Conservation (phyloP, 2,888 invertebrate genomes). For the Agapetus fuscipes region DNA sequence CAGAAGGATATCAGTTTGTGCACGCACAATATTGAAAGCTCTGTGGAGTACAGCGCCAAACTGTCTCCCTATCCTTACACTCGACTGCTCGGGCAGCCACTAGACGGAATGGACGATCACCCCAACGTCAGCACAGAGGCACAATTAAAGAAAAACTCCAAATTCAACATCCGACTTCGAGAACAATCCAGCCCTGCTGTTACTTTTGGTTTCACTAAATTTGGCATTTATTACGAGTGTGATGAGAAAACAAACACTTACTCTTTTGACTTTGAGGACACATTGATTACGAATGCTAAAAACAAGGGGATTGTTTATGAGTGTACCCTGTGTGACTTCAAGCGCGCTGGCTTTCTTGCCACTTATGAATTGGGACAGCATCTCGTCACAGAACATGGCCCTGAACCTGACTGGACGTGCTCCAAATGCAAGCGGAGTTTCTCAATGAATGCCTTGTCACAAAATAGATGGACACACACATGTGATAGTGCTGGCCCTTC, state of each 20-base stretch:
- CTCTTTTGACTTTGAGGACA: not conserved
- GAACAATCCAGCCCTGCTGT: not conserved
- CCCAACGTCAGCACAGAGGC: not conserved
- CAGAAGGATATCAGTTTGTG: no score
- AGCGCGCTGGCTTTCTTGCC: not conserved
- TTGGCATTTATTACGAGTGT: not conserved
- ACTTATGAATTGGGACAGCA: slow-evolving; percentile 1
- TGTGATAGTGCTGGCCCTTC: no score
- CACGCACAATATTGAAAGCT: no score
- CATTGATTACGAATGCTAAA: not conserved
- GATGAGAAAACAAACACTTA: not conserved
- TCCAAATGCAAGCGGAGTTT: not conserved
- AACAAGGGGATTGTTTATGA: not conserved
- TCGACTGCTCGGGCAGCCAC: not conserved
- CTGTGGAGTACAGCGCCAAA: no score
- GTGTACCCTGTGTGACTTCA: not conserved
- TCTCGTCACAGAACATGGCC: not conserved
- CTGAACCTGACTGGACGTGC: slow-evolving; percentile 1
- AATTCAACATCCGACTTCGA: not conserved
- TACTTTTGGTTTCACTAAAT: not conserved
- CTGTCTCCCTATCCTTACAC: no score
- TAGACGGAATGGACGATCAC: not conserved
- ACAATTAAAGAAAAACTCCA: not conserved
- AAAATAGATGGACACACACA: not conserved
- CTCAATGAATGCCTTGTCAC: not conserved